Percentiles rank a stretch among this genome's conserved stretches.
These are phyloP conservation scores for Drosophila quinaria DNA, from an alignment of 2,888 invertebrate genomes.

Conservation along the genomic window DNA sequence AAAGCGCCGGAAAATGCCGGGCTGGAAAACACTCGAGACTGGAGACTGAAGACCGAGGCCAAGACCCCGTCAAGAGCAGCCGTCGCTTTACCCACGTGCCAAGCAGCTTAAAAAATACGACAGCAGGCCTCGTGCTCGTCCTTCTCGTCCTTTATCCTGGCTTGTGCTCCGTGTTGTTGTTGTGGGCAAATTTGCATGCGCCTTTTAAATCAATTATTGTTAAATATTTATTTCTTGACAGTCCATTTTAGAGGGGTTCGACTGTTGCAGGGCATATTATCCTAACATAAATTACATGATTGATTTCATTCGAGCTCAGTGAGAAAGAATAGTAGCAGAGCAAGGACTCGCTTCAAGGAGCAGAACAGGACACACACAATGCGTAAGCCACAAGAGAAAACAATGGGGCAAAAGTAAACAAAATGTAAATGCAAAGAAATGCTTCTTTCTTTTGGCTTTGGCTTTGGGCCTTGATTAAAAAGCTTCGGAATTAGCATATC, in stretches of 20 bases:
- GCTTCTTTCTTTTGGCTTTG: constrained; percentile 39
- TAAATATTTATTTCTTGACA: constrained; percentile 80
- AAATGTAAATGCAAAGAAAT: constrained; percentile 67
- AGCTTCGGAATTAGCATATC: constrained; percentile 77
- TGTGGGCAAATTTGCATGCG: constrained; percentile 74
- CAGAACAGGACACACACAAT: constrained; percentile 29
- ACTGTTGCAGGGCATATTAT: constrained; percentile 63
- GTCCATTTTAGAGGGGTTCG: constrained; percentile 62
- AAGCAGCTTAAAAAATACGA: constrained; percentile 69
- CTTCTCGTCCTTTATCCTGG: constrained; percentile 26
- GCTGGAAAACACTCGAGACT: constrained; percentile 33
- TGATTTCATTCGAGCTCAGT: constrained; percentile 78
- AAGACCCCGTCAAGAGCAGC: constrained; percentile 56
- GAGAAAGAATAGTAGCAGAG: constrained; percentile 33
- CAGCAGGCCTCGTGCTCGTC: constrained; percentile 24
- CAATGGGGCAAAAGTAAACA: constrained; percentile 71
- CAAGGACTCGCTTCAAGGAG: background rate
- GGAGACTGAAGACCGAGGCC: background rate
- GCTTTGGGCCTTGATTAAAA: constrained; percentile 75
- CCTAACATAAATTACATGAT: constrained; percentile 84
- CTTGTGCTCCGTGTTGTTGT: constrained; percentile 21
- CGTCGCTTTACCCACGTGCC: constrained; percentile 77
- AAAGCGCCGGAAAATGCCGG: constrained; percentile 14
- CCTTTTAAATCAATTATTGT: constrained; percentile 82
- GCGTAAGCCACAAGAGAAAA: constrained; percentile 57